Conservation (phyloP, 1,140 invertebrate species). For the Dryas iulia region DNA sequence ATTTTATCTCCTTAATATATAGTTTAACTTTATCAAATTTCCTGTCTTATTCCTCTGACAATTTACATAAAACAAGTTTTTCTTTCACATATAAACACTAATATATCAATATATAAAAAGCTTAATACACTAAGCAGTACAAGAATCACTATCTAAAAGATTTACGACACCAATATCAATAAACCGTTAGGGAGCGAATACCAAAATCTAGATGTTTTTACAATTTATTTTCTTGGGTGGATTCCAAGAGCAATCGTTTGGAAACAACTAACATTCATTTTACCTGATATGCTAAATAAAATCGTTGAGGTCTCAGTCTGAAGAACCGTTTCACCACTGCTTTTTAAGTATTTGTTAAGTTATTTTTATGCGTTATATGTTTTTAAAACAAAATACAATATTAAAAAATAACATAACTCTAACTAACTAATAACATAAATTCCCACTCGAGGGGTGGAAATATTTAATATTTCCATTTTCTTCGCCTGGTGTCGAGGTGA, state of each 20-base stretch:
- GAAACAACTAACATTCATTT: background rate
- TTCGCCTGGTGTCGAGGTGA: too few relatives aligned
- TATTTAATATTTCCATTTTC: too few relatives aligned
- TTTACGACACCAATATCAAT: background rate
- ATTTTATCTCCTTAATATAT: too few relatives aligned
- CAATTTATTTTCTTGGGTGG: background rate
- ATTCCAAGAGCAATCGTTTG: background rate
- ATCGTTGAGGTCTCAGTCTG: background rate
- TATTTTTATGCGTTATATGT: too few relatives aligned
- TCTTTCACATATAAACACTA: background rate
- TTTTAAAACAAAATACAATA: too few relatives aligned
- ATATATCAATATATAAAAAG: background rate
- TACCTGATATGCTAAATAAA: background rate
- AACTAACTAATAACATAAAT: too few relatives aligned
- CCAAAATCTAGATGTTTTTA: background rate
- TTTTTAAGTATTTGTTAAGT: background rate
- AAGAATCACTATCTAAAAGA: background rate
- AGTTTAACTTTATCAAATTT: too few relatives aligned
- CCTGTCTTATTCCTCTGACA: too few relatives aligned
- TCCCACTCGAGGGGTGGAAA: too few relatives aligned
- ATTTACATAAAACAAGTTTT: too few relatives aligned
- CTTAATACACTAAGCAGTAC: background rate
- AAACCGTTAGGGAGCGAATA: background rate
- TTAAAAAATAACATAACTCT: too few relatives aligned
- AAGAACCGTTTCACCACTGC: background rate